Conservation (phyloP, 2,113 vertebrate genomes). For the Serinus canaria region DNA sequence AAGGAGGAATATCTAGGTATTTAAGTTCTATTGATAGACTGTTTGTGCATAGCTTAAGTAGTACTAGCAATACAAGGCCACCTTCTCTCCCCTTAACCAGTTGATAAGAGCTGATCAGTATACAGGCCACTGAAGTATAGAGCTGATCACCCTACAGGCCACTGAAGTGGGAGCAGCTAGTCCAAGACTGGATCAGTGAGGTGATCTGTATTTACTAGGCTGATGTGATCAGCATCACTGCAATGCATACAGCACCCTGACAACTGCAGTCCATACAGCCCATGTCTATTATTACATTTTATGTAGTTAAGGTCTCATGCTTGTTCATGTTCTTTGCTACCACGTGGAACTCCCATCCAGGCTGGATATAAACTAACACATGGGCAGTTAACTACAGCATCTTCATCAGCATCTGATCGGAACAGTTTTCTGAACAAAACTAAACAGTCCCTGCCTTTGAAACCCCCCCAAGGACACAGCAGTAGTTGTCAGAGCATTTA, state of each 20-base stretch:
- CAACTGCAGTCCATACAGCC: background rate
- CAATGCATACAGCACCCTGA: background rate
- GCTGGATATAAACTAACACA: background rate
- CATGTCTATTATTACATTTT: rapidly evolving
- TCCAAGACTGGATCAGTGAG: background rate
- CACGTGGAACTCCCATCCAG: rapidly evolving
- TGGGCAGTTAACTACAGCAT: background rate
- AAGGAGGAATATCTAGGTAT: background rate
- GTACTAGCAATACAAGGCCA: background rate
- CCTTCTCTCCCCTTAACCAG: background rate
- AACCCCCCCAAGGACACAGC: background rate
- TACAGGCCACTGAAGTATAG: rapidly evolving
- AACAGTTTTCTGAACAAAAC: background rate
- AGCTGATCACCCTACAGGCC: background rate
- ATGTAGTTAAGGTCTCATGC: background rate
- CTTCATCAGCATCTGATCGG: background rate
- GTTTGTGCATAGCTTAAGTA: background rate
- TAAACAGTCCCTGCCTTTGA: background rate
- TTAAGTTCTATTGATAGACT: background rate
- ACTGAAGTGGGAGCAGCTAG: background rate
- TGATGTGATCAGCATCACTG: background rate
- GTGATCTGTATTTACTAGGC: background rate
- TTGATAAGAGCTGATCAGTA: background rate
- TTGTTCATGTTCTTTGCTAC: background rate
- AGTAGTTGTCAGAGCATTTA: background rate